Evolutionary conservation across 2,797 vertebrate species (phyloP), one percentile per base, ranked within the genome.

Genomic region (Decapterus maruadsi): DNA sequence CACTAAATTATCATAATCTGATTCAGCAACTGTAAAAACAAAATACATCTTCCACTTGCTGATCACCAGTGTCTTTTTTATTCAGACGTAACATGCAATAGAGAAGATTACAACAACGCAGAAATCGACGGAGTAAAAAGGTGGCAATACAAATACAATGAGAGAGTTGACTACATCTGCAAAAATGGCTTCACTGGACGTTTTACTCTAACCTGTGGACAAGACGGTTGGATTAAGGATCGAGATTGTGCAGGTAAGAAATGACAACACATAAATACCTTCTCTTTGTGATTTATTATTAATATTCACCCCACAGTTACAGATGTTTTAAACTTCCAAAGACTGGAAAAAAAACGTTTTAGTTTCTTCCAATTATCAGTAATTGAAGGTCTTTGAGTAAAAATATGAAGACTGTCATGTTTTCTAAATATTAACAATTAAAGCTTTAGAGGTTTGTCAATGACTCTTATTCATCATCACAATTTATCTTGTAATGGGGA

Each of bases 51-150:
- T 20, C 46, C 45, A 48, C 45, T 50, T n/a, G 19, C 19, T 4
- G 5, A 4, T 22, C n/a, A 51, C n/a, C n/a, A 50, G 9, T 51
- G n/a, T 22, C 48, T 22, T 51, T 31, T 3, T 59, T 58, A 26
- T 54, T 9, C 38, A 72, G 68, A 0, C 8, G 42, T 48, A 48
- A 81, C 2, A 34, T 76, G 78, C 38, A 0, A 1, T 0, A 13
- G 0, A 2, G 0, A 38, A 6, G 0, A 14, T 8, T 51, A 9
- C 8, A 0, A 0, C 0, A 2, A 55, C 34, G 1, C 72, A 48
- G 19, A 20, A 0, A 66, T 75, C 56, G 16, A 0, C 2, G n/a
- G 34, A 60, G 0, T 0, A 0, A 0, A 0, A n/a, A 31, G 38
- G 0, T 0, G 0, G 0, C n/a, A 0, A 8, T 81, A 77, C 46